Evolutionary conservation across 2,797 vertebrate genomes (phyloP).

Genomic region (Schizopygopsis pylzovi): DNA sequence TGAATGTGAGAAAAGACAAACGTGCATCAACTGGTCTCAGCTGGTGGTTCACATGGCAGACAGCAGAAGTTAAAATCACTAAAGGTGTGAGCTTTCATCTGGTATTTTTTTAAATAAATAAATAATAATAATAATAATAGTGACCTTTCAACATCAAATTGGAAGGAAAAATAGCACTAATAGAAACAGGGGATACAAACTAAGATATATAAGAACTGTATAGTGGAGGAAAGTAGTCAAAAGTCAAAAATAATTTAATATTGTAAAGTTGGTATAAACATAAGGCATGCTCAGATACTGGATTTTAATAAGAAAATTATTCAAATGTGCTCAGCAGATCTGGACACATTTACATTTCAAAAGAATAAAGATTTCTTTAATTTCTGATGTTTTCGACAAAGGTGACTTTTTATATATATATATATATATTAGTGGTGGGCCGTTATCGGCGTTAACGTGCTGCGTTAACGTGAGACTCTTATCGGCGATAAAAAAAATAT

Average conservation of each 20-base stretch:
- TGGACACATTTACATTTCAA: conserved; percentile 88
- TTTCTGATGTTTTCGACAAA: conserved; percentile 74
- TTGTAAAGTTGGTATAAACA: conserved; percentile 78
- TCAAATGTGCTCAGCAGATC: conserved; percentile 90
- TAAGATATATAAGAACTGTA: conserved; percentile 10
- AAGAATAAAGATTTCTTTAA: conserved; percentile 87
- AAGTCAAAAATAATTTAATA: conserved; percentile 82
- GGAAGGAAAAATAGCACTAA: conserved; percentile 24
- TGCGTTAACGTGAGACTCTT: no score
- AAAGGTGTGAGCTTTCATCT: conserved; percentile 27
- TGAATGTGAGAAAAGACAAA: background rate
- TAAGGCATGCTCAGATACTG: conserved; percentile 77
- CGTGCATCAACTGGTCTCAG: background rate
- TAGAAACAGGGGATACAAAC: conserved; percentile 49
- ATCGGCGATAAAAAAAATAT: no score
- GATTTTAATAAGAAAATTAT: conserved; percentile 90
- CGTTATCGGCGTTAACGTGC: no score
- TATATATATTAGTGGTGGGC: no score
- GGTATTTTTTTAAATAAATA: background rate
- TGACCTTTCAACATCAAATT: conserved; percentile 53
- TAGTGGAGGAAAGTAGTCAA: conserved; percentile 64
- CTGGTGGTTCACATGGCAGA: background rate
- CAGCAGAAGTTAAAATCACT: background rate
- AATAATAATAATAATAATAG: conserved; percentile 15
- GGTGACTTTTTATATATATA: conserved; percentile 68